Percentiles rank a stretch among this genome's conserved stretches.
These are phyloP conservation scores for Geopemphigus sp. DNA, from an alignment of 1,140 invertebrate genomes.

Conservation along the genomic window DNA sequence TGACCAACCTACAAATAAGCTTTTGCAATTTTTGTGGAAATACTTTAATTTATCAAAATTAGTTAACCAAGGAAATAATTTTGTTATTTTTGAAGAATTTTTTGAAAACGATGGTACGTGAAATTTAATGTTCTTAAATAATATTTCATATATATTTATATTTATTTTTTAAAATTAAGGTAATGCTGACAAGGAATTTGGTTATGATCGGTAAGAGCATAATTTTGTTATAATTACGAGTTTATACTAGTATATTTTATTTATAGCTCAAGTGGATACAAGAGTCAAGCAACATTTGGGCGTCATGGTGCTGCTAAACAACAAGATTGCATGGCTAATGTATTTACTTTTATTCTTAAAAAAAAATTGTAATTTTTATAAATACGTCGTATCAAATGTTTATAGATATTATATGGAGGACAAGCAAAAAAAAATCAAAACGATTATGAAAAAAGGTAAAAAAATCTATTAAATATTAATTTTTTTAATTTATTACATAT, in stretches of 20 bases:
- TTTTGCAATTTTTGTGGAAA: slow-evolving; percentile 78
- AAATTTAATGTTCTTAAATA: neutral
- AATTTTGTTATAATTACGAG: neutral
- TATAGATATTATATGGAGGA: slow-evolving; percentile 39
- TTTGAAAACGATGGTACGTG: slow-evolving; percentile 60
- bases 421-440: neutral
- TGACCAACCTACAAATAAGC: slow-evolving; percentile 84
- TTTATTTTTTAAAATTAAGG: neutral
- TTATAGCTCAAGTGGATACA: slow-evolving; percentile 40
- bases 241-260: neutral
- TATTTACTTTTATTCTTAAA: neutral
- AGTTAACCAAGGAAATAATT: slow-evolving; percentile 83
- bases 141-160: neutral
- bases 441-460: neutral
- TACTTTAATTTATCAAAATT: slow-evolving; percentile 72
- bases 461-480: neutral
- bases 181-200: neutral
- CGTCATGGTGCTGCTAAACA: slow-evolving; percentile 33
- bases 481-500: neutral
- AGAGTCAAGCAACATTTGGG: slow-evolving; percentile 40
- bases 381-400: neutral
- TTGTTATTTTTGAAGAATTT: slow-evolving; percentile 82
- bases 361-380: neutral
- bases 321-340: slow-evolving; percentile 47
- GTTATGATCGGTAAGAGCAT: neutral